Evolutionary conservation across 2,113 vertebrate species (phyloP), one percentile per base, ranked within the genome.

Genomic region (Ahaetulla prasina): DNA sequence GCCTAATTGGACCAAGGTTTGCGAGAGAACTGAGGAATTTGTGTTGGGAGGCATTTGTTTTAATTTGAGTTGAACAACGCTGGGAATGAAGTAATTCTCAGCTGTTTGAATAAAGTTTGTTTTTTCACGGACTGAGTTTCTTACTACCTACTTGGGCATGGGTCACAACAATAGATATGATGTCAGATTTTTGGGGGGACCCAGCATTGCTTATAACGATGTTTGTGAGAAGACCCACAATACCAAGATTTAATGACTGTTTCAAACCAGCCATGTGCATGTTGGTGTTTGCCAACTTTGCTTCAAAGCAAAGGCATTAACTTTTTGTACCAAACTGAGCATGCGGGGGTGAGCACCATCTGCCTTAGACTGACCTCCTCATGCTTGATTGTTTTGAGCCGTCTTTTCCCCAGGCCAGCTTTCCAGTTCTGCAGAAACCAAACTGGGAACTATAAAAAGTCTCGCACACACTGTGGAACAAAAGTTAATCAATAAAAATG

Each of bases 401-500:
- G 85, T 55, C 16, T 45, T 27, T 25, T 27, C 35, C 35, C 52
- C 52, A 54, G 8, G 20, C 45, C 16, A 16, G 10, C 45, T 39
- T 60, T 85, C 12, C 45, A 27, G n/a, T 50, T 89, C 45, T 68
- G 5, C 47, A 20, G 25, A 39, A 92, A 63, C 30, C 3, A 89
- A 85, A 57, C 7, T 60, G 74, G 35, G 74, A 39, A 85, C 88
- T 85, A 84, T 92, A 27, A 89, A 92, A 85, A 23, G 43, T 80
- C 53, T 89, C 50, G 8, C n/a, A 50, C 43, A 57, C 10, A 20
- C 53, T 85, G 52, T 23, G 10, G 74, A 60, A 89, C 68, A 89
- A 85, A 85, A 55, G 18, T 27, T 35, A 43, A 85, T 92, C 74
- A 35, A 88, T 92, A 89, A 92, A 89, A 89, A 92, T 92, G 49